Base-by-base conservation (phyloP, 2,113 vertebrate species). In the Hiodon alosoides region DNA sequence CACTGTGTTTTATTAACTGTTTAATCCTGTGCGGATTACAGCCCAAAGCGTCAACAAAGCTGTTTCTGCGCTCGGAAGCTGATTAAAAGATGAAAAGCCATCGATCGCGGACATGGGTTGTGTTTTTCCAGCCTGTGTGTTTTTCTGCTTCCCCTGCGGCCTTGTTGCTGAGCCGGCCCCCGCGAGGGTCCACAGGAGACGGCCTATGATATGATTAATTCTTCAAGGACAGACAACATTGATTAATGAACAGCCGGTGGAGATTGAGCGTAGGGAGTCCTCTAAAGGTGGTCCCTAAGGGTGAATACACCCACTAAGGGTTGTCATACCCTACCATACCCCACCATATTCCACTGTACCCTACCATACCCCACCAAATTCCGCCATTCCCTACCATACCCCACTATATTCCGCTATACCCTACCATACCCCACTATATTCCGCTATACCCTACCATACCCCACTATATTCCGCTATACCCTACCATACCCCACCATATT, bases 191-290 rank as follows among this genome's bases (percentile, higher is more conserved):
- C n/a, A 7, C 14, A n/a, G 17, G 52, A 70, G 46, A 60, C 54
- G 66, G 75, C 58, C 80, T 82, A 71, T 31, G 31, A 7, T 83
- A 81, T 87, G 82, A 87, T 84, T 82, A 84, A 86, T 85, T 85
- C 81, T 84, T 83, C 82, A 87, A 86, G 85, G 87, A 88, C 84
- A 80, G 75, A 79, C 76, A 31, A 79, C 83, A 85, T 83, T 85
- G 86, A 89, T 89, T 87, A 81, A 85, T 87, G 54, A 78, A 85
- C 83, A 59, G 72, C 73, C 78, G 78, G 80, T 81, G 78, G 80
- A 9, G 71, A 82, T 81, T 76, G 75, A 81, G 78, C 77, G n/a
- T 0, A 16, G 2, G 31, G 31, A 31, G 31, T 31, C 31, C 31
- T 31, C 31, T 31, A 31, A 31, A 31, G 31, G 31, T 31, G 31